Evolutionary conservation across 2,113 vertebrate genomes (phyloP), one percentile per base, ranked within the genome.

Genomic region (Malurus elegans): DNA sequence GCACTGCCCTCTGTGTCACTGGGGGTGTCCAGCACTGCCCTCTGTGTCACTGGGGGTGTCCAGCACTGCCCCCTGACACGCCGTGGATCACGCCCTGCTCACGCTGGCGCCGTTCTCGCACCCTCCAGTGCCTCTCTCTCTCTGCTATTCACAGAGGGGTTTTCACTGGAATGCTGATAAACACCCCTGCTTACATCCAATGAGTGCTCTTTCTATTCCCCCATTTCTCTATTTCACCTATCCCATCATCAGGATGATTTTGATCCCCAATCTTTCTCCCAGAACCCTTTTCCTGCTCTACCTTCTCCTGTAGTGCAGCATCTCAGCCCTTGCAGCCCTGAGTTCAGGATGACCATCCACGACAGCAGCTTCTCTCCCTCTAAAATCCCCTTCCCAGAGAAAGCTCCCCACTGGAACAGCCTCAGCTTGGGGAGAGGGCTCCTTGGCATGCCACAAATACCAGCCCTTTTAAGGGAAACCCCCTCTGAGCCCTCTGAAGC

Each of bases 391-490:
- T 69, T 79, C 34, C 58, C 56, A 21, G 16, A 58, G 60, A 92
- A 64, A 78, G 34, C 18, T 66, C 36, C 70, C 45, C 84, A 3
- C 62, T 16, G 75, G 79, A 80, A 86, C 9, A 66, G 81, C 56
- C 85, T 58, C 79, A 70, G 69, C 40, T 36, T 76, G 74, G 75
- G 96, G 74, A 94, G 81, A 93, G 88, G 87, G 62, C 66, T 92
- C 38, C 80, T 84, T 3, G 17, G 36, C 91, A 53, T 92, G 83
- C 93, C 44, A 0, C 4, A 10, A 78, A 97, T 96, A 89, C 95
- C 96, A 93, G 56, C 10, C 95, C 96, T 96, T 96, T 94, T 96
- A 97, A 95, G 96, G 96, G 71, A 73, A 96, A 74, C 36, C 71
- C 47, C 61, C 5, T 73, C 29, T 53, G 42, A 50, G 10, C 32